These are phyloP conservation scores for Drosophila limbata DNA, from an alignment of 2,888 invertebrate species.

Conservation along the genomic window DNA sequence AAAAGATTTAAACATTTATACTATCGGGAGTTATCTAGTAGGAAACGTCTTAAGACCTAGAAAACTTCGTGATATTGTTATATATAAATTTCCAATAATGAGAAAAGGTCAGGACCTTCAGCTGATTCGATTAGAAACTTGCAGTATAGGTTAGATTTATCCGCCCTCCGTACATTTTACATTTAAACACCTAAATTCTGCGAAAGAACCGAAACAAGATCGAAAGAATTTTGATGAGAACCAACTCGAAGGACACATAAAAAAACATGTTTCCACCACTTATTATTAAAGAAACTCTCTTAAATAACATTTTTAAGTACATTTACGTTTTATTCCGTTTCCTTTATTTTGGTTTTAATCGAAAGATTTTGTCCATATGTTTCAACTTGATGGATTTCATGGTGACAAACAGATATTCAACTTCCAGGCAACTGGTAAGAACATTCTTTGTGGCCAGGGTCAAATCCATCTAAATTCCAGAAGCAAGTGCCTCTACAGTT, in stretches of 20 bases:
- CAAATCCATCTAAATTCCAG: background rate
- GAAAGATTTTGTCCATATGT: background rate
- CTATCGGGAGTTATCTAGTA: background rate
- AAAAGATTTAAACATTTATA: background rate
- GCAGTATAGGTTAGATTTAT: too few species aligned
- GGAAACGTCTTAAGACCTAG: background rate
- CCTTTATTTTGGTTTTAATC: background rate
- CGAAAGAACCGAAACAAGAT: too few species aligned
- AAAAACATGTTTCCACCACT: background rate
- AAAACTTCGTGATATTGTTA: background rate
- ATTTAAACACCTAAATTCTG: too few species aligned
- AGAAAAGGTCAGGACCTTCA: background rate
- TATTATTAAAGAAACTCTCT: background rate
- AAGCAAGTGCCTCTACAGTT: background rate
- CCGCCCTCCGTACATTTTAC: too few species aligned
- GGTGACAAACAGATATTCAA: background rate
- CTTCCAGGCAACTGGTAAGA: background rate
- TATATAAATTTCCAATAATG: background rate
- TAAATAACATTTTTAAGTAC: background rate
- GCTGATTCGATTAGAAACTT: too few species aligned
- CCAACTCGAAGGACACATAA: too few species aligned
- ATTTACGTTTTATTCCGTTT: background rate
- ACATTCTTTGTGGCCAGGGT: background rate
- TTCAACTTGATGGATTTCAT: too few species aligned
- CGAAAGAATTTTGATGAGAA: too few species aligned